Base-by-base conservation (phyloP, 1,140 invertebrate species). In the Drosophila arizonae region DNA sequence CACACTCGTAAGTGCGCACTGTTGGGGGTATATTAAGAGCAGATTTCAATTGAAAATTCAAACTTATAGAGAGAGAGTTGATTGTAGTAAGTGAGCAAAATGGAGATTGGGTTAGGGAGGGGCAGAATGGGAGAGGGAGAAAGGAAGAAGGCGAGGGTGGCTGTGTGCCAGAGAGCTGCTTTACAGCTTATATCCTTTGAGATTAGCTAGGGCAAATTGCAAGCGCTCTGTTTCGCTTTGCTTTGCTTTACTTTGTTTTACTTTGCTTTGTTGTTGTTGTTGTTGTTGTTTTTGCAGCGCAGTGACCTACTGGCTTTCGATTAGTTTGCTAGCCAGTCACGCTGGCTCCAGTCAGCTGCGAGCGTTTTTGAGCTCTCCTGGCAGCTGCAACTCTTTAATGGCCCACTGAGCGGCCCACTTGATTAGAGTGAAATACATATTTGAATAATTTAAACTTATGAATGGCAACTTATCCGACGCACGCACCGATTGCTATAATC, bases 31-130 rank as follows among this genome's bases (percentile, higher is more conserved):
- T 81, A 87, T 87, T 88, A 82, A 79, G 73, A 87, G 69, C 74
- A 79, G 84, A 87, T 88, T 87, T 88, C 84, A 82, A 87, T 87
- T 87, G 79, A 71, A 87, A 82, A 77, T 86, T 76, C 63, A 54
- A 69, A 71, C 24, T 55, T 51, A 33, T 41, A 70, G 55, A 10
- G 62, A 10, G 62, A 52, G 46, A 51, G 50, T 11, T 17, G 45
- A n/a, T 5, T 6, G 21, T 24, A n/a, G 21, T 2, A 17, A 26
- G 13, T n/a, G 30, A 21, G 17, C 17, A 21, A 39, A 41, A 28
- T 4, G 30, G 21, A 33, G 55, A 45, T 17, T 15, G 43, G 13
- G 5, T 28, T 10, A 28, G 3, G 5, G 41, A 46, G 9, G 41
- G 43, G 2, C 21, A n/a, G 69, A 26, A 1, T 36, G 43, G 6